These are phyloP conservation scores for Peromyscus californicus DNA, from an alignment of 2,113 vertebrate genomes.

Conservation along the genomic window DNA sequence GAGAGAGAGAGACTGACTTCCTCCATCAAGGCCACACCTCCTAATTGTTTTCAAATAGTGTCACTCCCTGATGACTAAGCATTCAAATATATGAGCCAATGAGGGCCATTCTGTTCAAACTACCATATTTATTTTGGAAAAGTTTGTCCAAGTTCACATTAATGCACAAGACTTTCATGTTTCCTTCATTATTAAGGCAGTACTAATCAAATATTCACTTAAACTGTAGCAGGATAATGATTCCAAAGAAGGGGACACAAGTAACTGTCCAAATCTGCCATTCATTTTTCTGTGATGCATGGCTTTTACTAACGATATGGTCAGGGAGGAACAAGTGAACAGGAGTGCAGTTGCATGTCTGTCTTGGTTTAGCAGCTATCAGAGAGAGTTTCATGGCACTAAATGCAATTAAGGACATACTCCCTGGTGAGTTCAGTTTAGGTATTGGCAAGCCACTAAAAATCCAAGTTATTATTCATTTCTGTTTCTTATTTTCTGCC, in stretches of 20 bases:
- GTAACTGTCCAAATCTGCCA: not conserved
- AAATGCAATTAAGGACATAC: slow-evolving; percentile 46
- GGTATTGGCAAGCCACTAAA: slow-evolving; percentile 36
- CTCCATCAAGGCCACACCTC: not conserved
- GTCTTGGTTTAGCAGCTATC: not conserved
- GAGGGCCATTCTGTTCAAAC: not conserved
- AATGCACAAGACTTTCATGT: not conserved
- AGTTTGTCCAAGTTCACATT: not conserved
- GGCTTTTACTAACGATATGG: slow-evolving; percentile 13
- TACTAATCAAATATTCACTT: slow-evolving; percentile 46
- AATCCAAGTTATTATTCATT: slow-evolving; percentile 26
- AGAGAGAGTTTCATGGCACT: not conserved
- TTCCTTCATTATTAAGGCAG: not conserved
- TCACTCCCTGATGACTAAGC: not conserved
- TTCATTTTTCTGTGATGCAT: not conserved
- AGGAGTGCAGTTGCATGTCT: not conserved
- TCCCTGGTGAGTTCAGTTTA: slow-evolving; percentile 51
- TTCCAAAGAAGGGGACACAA: not conserved
- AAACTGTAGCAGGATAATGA: not conserved
- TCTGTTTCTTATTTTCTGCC: slow-evolving; percentile 31
- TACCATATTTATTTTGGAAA: not conserved
- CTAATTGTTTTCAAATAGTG: not conserved
- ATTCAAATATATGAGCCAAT: not conserved
- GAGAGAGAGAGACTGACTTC: not conserved
- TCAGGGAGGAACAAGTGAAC: not conserved